Evolutionary conservation across 2,113 vertebrate species (phyloP).

Genomic region (Macrotis lagotis): DNA sequence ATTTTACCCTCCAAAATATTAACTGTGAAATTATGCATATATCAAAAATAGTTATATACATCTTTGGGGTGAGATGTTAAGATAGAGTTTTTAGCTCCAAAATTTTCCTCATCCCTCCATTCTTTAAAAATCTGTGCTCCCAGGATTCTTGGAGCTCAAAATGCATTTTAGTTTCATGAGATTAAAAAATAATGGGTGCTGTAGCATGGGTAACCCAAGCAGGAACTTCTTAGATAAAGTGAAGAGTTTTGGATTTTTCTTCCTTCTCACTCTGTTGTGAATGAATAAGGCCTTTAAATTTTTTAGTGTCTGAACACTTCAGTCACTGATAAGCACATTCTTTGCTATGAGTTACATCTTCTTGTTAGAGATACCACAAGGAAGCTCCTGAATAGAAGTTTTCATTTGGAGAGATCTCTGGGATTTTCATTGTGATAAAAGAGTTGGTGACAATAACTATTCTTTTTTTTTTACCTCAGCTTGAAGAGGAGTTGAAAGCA

Average conservation of each 20-base stretch:
- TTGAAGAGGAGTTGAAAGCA: constrained; percentile 91
- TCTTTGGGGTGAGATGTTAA: not conserved
- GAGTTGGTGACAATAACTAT: not conserved
- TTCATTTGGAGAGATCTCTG: not conserved
- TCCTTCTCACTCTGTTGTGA: not conserved
- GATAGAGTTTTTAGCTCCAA: not conserved
- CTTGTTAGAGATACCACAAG: not conserved
- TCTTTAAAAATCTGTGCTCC: not conserved
- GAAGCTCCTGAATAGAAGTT: not conserved
- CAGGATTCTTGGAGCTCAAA: not conserved
- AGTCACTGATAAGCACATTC: not conserved
- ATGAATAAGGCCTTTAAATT: not conserved
- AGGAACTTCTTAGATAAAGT: not conserved
- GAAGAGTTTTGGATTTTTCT: not conserved
- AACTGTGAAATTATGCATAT: not conserved
- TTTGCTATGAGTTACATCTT: not conserved
- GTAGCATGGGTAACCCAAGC: not conserved
- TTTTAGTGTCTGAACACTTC: not conserved
- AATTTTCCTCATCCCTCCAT: not conserved
- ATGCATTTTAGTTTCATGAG: not conserved
- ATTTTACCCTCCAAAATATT: not conserved
- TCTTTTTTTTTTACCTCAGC: constrained; percentile 80
- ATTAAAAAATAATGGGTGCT: not conserved
- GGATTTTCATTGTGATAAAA: not conserved
- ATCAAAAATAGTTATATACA: not conserved